Percentiles rank a stretch among this genome's conserved stretches.
phyloP scores from a whole-genome alignment of 2,888 invertebrate species.

The Apoda limacodes region DNA sequence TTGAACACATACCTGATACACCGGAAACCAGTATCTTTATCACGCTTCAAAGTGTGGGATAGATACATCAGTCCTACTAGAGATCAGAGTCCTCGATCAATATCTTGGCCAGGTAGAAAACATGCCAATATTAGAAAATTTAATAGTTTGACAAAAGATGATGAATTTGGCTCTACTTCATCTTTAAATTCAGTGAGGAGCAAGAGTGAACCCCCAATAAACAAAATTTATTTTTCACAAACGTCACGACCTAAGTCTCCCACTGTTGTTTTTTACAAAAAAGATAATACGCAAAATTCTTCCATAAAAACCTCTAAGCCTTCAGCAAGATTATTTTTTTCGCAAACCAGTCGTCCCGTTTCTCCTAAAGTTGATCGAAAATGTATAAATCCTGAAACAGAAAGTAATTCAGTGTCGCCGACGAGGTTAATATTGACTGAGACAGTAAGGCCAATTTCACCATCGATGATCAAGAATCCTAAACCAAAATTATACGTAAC shows the following conservation, averaged over 20 bases:
- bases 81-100: slow-evolving; percentile 69
- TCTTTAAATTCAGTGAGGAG: slow-evolving; percentile 68
- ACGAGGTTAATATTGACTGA: slow-evolving; percentile 46
- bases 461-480: slow-evolving; percentile 24
- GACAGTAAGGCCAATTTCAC: slow-evolving; percentile 49
- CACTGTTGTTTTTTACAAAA: slow-evolving; percentile 45
- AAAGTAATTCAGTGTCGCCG: slow-evolving; percentile 34
- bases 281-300: slow-evolving; percentile 24
- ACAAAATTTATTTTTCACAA: slow-evolving; percentile 65
- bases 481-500: no score
- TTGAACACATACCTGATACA: slow-evolving; percentile 75
- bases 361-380: slow-evolving; percentile 38
- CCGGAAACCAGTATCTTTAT: slow-evolving; percentile 78
- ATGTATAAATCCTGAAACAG: slow-evolving; percentile 22
- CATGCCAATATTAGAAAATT: slow-evolving; percentile 61
- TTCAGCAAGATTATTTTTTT: slow-evolving; percentile 40
- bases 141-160: slow-evolving; percentile 49
- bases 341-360: slow-evolving; percentile 44
- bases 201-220: slow-evolving; percentile 72
- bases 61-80: slow-evolving; percentile 56
- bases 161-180: slow-evolving; percentile 54
- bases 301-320: slow-evolving; percentile 28
- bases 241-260: slow-evolving; percentile 59
- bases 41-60: slow-evolving; percentile 78
- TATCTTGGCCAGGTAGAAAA: slow-evolving; percentile 72